phyloP scores from a whole-genome alignment of 1,140 invertebrate genomes.

The Zaprionus inermis region DNA sequence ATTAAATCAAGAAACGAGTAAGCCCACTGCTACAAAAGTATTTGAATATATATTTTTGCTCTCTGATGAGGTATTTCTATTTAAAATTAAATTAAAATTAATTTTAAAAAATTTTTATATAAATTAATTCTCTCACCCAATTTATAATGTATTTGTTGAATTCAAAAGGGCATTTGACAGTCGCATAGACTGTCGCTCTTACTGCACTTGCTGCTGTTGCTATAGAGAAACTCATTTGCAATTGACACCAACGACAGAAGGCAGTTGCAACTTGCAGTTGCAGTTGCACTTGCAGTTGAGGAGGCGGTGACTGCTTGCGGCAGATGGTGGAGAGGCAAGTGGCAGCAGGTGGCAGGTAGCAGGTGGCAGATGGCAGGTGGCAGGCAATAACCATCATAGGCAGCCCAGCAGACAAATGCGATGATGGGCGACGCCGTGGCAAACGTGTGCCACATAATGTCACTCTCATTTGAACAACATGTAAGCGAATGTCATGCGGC shows the following conservation, averaged over 20 bases:
- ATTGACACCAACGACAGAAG: constrained; percentile 55
- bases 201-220: background rate
- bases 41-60: no score
- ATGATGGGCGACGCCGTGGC: constrained; percentile 23
- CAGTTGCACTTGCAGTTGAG: constrained; percentile 2
- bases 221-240: constrained; percentile 72
- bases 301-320: constrained; percentile 10
- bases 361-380: constrained; percentile 26
- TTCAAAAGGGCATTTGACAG: constrained; percentile 23
- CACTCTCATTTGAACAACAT: constrained; percentile 66
- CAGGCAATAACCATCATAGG: constrained; percentile 41
- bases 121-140: background rate
- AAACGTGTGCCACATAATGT: constrained; percentile 75
- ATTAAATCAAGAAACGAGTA: no score
- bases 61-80: no score
- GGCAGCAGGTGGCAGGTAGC: constrained; percentile 3
- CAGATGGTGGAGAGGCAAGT: constrained; percentile 20
- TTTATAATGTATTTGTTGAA: no score
- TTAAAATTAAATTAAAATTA: no score
- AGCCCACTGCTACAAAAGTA: no score
- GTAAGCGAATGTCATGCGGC: constrained; percentile 6
- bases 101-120: no score
- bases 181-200: constrained; percentile 5
- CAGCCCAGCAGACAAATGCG: constrained; percentile 21
- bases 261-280: constrained; percentile 39